Evolutionary conservation across 2,113 vertebrate species (phyloP).

Genomic region (Pterocles burchelli): DNA sequence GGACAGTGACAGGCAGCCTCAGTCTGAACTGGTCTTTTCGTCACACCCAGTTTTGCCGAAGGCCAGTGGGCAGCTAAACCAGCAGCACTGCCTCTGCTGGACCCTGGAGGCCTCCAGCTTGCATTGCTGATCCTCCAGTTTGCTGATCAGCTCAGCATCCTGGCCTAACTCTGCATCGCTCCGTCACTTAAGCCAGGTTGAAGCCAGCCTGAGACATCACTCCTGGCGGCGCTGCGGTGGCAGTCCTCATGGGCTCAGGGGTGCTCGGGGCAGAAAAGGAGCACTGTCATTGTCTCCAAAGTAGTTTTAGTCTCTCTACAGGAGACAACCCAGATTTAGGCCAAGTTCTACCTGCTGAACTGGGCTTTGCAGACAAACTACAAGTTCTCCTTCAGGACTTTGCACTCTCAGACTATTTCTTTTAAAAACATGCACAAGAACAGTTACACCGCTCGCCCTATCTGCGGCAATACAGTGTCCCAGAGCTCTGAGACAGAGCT

Average conservation of each 20-base stretch:
- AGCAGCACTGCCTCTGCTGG: too few species aligned
- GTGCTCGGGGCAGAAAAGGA: background rate
- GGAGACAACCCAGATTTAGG: background rate
- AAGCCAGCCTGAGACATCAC: background rate
- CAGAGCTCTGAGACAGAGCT: background rate
- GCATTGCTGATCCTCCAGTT: background rate
- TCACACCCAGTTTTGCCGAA: too few species aligned
- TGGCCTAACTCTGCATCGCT: background rate
- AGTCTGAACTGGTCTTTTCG: background rate
- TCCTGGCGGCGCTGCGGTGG: too few species aligned
- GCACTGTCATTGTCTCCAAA: background rate
- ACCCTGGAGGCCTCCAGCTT: too few species aligned
- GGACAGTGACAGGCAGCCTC: background rate
- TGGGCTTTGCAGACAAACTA: background rate
- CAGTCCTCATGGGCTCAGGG: background rate
- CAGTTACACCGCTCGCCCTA: background rate
- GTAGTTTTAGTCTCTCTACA: background rate
- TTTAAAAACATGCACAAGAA: background rate
- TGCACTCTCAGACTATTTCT: background rate
- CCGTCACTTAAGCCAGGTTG: background rate
- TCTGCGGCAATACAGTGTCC: fast-evolving
- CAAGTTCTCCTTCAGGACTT: background rate
- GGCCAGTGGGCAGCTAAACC: too few species aligned
- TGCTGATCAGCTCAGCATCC: background rate
- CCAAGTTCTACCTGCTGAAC: background rate